A percentile compares a stretch with the other conserved stretches of the same genome.
phyloP scores from a whole-genome alignment of 2,797 vertebrate genomes.

The Coreius guichenoti region DNA sequence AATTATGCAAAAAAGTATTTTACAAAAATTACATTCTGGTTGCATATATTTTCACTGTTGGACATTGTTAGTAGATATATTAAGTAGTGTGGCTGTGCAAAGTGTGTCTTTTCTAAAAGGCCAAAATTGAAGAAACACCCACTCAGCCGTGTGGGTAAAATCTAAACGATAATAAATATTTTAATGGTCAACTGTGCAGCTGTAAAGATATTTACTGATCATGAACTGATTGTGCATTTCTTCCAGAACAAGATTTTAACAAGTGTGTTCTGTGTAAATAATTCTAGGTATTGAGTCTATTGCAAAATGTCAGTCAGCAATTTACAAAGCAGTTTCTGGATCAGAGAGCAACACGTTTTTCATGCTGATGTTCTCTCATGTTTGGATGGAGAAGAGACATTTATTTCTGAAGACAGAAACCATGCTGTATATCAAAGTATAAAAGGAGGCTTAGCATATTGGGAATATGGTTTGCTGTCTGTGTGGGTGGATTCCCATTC shows the following conservation, averaged over 20 bases:
- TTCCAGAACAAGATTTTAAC: not conserved
- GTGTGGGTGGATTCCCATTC: slow-evolving; percentile 43
- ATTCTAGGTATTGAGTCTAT: slow-evolving; percentile 5
- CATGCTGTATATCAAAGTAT: slow-evolving; percentile 27
- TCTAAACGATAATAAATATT: not conserved
- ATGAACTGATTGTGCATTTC: not conserved
- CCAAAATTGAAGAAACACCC: not conserved
- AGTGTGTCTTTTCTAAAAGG: not conserved
- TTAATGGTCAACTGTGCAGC: not conserved
- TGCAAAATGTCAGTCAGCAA: slow-evolving; percentile 8
- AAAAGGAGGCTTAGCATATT: slow-evolving; percentile 47
- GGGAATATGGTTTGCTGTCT: slow-evolving; percentile 30
- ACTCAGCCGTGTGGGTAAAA: not conserved
- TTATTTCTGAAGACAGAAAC: slow-evolving; percentile 42
- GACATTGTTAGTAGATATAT: not conserved
- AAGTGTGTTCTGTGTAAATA: slow-evolving; percentile 2
- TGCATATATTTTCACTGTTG: not conserved
- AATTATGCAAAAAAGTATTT: not conserved
- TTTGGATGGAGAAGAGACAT: slow-evolving; percentile 31
- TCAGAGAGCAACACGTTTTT: slow-evolving; percentile 20
- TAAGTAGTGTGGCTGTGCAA: not conserved
- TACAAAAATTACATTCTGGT: not conserved
- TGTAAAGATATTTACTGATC: slow-evolving; percentile 4
- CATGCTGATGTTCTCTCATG: slow-evolving; percentile 43
- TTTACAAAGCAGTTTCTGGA: slow-evolving; percentile 24